Conservation (phyloP, 2,797 vertebrate species). For the Argya squamiceps region DNA sequence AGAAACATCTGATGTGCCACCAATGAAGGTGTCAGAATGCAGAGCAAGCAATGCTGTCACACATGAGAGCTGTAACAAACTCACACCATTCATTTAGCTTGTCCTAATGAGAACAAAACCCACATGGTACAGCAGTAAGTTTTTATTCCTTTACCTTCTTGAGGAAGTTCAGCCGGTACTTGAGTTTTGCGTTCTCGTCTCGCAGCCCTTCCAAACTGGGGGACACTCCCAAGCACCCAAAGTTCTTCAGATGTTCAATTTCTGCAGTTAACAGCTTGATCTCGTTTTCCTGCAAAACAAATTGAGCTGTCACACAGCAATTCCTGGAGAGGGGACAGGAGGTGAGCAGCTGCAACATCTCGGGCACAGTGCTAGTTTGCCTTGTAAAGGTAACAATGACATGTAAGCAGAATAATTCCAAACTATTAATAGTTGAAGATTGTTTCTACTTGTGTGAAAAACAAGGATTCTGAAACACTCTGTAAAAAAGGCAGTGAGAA, state of each 20-base stretch:
- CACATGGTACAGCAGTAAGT: not conserved
- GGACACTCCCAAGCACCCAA: conserved; percentile 69
- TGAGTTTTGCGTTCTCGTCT: conserved; percentile 90
- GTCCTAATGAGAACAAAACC: not conserved
- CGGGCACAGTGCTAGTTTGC: not conserved
- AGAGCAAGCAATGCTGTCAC: not conserved
- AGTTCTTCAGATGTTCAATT: conserved; percentile 86
- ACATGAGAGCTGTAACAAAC: not conserved
- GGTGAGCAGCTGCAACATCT: not conserved
- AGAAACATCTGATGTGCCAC: not conserved
- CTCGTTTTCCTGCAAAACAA: conserved; percentile 83
- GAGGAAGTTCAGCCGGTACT: conserved; percentile 91
- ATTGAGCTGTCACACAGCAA: not conserved
- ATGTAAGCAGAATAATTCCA: not conserved
- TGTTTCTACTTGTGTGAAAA: not conserved
- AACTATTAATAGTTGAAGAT: not conserved
- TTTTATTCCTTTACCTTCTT: conserved; percentile 77
- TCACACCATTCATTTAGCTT: not conserved
- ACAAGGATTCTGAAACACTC: not conserved
- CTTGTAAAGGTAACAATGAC: not conserved
- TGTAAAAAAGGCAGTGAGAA: not conserved
- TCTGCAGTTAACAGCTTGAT: conserved; percentile 86
- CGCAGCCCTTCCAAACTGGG: conserved; percentile 79
- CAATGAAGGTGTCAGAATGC: not conserved
- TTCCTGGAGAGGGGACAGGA: not conserved